Percentiles rank a stretch among this genome's conserved stretches.
These are phyloP conservation scores for Amiota minor DNA, from an alignment of 2,888 invertebrate species.

Conservation along the genomic window DNA sequence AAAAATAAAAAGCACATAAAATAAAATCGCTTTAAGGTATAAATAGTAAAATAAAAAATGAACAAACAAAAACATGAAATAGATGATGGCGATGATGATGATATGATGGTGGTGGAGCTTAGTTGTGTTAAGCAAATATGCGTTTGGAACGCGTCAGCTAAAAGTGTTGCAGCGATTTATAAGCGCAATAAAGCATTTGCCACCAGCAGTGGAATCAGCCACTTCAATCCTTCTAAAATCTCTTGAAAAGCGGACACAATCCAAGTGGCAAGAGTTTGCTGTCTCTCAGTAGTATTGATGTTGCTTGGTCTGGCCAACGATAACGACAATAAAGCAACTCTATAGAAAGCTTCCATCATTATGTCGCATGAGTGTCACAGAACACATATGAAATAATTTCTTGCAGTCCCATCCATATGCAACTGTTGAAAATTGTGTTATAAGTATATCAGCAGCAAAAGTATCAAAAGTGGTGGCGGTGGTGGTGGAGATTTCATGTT, in stretches of 20 bases:
- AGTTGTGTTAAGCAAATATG: constrained; percentile 5
- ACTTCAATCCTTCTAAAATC: not conserved
- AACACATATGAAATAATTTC: constrained; percentile 3
- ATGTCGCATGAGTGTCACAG: constrained; percentile 30
- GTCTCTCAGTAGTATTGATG: not conserved
- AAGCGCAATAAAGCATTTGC: constrained; percentile 5
- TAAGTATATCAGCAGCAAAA: constrained; percentile 1
- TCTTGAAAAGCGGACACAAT: not conserved
- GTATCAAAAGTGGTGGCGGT: too few relatives aligned
- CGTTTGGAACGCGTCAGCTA: constrained; percentile 1
- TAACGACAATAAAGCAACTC: not conserved
- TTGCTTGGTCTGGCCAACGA: not conserved
- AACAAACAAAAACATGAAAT: too few relatives aligned
- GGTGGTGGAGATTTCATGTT: too few relatives aligned
- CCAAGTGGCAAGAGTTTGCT: not conserved
- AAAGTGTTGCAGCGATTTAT: constrained; percentile 30
- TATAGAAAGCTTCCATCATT: constrained; percentile 21
- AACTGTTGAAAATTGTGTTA: constrained; percentile 19
- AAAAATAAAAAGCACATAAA: constrained; percentile 8
- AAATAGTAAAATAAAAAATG: constrained; percentile 23
- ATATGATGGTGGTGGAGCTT: not conserved
- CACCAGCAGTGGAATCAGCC: constrained; percentile 5
- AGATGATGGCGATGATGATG: too few relatives aligned
- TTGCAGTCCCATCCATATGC: not conserved
- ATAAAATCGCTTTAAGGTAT: constrained; percentile 20